Base-by-base conservation (phyloP, 2,888 invertebrate species). In the Drosophila seclusa region DNA sequence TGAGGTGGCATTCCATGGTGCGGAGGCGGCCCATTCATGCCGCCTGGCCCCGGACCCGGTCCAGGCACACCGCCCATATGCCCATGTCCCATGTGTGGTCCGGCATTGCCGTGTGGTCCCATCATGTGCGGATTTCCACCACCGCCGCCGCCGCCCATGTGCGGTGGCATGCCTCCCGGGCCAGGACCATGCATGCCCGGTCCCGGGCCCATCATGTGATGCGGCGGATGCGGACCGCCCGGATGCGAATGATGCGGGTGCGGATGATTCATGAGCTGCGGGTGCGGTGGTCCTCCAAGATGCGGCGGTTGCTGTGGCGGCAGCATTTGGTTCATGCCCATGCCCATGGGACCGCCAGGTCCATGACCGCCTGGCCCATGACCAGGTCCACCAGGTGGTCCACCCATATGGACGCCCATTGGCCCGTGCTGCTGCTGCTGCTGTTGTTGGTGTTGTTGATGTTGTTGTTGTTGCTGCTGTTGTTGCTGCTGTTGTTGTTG, bases 301-400 rank as follows among this genome's bases (percentile, higher is more conserved):
- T 92, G 91, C 24, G 90, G 87, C 38, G 91, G 91, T 68, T 91
- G 91, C 66, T 91, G 91, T 21, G 91, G 91, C 31, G 91, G 91
- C 40, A 92, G 73, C 91, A 91, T 91, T 83, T 92, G 91, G 69
- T 91, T 91, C 68, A 78, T 82, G 49, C 90, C 85, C 85, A 94
- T 94, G 76, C 93, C 93, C 50, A 93, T 92, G n/a, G 85, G 94
- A 55, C 80, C 79, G 13, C 94, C 70, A 31, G 80, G 81, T 13
- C 68, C 81, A 16, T 79, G 83, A 2, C 87, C 89, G 8, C 87
- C 89, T 5, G 78, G 82, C 7, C 83, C 84, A 29, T 55, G 55
- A n/a, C 76, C 78, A 8, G 82, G 82, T 27, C 90, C 87, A 27
- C 90, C 87, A 34, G 89, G 86, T 11, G 91, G 87, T 2, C 88